Percentiles rank a stretch among this genome's conserved stretches.
Evolutionary conservation across 37 sponge, comb jelly and placozoan species (phyloP).

Genomic region (Cladorhizidae sp.): DNA sequence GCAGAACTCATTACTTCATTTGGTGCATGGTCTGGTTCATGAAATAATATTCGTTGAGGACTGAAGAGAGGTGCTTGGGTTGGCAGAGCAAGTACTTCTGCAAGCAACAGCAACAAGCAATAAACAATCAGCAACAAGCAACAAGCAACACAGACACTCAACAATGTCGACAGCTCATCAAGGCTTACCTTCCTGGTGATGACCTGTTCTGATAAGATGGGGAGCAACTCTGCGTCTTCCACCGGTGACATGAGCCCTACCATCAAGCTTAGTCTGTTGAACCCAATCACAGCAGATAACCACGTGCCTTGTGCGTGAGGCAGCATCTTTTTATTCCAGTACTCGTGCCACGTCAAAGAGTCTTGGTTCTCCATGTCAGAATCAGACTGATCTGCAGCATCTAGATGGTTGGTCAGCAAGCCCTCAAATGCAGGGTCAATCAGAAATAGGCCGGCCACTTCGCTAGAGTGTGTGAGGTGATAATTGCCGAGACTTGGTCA

Average conservation of each 20-base stretch:
- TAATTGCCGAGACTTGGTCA: background rate
- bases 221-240: slow-evolving; percentile 8
- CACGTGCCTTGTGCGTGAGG: slow-evolving; percentile 27
- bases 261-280: slow-evolving; percentile 57
- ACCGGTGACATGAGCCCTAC: slow-evolving; percentile 39
- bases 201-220: slow-evolving; percentile 15
- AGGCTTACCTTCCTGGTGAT: slow-evolving; percentile 23
- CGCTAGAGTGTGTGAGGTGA: slow-evolving; percentile 20
- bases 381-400: background rate
- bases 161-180: background rate
- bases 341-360: slow-evolving; percentile 11
- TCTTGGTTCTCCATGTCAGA: background rate
- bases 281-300: slow-evolving; percentile 36
- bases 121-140: background rate
- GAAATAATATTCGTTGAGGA: slow-evolving; percentile 21
- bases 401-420: slow-evolving; percentile 6
- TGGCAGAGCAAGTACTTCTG: slow-evolving; percentile 63
- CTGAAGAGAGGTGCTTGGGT: slow-evolving; percentile 60
- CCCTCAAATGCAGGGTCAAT: slow-evolving; percentile 50
- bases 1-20: slow-evolving; percentile 40
- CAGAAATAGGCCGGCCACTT: slow-evolving; percentile 63
- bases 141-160: background rate
- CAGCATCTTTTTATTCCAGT: slow-evolving; percentile 30
- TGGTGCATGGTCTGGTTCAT: slow-evolving; percentile 52
- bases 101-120: background rate